Evolutionary conservation across 2,113 vertebrate species (phyloP).

Genomic region (Gymnarchus niloticus): DNA sequence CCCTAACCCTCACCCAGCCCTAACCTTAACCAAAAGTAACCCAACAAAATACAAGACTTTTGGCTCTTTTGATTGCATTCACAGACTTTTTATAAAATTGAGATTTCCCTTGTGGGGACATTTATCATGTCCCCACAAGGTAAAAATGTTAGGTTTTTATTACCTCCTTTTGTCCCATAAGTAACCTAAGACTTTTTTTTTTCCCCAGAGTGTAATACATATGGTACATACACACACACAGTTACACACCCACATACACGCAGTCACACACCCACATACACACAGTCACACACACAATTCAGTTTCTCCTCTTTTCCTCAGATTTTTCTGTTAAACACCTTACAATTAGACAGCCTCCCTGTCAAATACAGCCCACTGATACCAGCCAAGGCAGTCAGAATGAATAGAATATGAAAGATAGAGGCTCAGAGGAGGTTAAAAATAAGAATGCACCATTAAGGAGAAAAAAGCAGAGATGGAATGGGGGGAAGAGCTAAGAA

Average conservation of each 20-base stretch:
- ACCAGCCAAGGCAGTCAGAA: constrained; percentile 44
- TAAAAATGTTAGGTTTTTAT: no score
- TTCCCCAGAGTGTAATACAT: no score
- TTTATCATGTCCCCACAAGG: no score
- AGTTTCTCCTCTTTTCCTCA: not conserved
- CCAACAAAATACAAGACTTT: no score
- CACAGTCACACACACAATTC: not conserved
- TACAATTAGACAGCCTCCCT: constrained; percentile 18
- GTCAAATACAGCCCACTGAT: constrained; percentile 51
- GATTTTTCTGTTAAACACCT: not conserved
- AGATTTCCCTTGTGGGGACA: no score
- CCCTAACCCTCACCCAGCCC: no score
- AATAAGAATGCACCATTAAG: constrained; percentile 33
- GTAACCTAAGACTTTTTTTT: no score
- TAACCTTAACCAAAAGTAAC: no score
- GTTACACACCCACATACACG: not conserved
- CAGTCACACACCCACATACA: not conserved
- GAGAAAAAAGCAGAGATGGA: constrained; percentile 27
- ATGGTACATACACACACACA: no score
- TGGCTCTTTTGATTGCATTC: no score
- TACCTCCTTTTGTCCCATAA: no score
- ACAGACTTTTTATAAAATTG: no score
- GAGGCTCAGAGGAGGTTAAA: constrained; percentile 35
- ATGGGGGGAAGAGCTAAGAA: constrained; percentile 42
- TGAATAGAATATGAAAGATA: constrained; percentile 56